Evolutionary conservation across 2,888 invertebrate genomes (phyloP).

Genomic region (Xestia rhomboidea): DNA sequence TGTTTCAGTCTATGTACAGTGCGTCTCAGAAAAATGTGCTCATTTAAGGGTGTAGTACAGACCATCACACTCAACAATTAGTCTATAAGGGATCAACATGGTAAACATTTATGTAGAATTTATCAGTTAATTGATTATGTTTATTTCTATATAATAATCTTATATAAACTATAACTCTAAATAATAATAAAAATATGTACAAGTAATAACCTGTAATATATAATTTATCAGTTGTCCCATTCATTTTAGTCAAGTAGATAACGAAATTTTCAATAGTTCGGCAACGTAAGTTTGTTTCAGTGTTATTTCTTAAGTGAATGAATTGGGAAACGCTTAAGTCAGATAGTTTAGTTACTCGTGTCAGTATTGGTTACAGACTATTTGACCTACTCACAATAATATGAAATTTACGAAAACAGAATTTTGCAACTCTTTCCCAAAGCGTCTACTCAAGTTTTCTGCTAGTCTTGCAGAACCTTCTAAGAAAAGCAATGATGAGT

Average conservation of each 20-base stretch:
- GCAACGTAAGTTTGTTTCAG: no score
- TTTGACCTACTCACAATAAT: neutral
- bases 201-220: no score
- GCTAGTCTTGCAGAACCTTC: neutral
- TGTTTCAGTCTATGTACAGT: neutral
- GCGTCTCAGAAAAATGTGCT: neutral
- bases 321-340: neutral
- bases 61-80: neutral
- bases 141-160: no score
- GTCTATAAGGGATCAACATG: neutral
- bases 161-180: no score
- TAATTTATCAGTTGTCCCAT: neutral
- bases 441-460: neutral
- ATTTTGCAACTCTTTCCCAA: neutral
- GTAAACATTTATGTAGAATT: neutral
- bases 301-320: neutral
- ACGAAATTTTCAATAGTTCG: neutral
- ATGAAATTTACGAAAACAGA: neutral
- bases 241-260: neutral
- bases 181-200: no score
- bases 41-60: neutral
- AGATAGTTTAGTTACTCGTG: neutral
- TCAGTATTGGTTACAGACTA: neutral
- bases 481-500: constrained; percentile 15
- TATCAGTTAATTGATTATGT: no score